Evolutionary conservation across 2,888 invertebrate genomes (phyloP), one percentile per base, ranked within the genome.

Genomic region (Sesia bembeciformis): DNA sequence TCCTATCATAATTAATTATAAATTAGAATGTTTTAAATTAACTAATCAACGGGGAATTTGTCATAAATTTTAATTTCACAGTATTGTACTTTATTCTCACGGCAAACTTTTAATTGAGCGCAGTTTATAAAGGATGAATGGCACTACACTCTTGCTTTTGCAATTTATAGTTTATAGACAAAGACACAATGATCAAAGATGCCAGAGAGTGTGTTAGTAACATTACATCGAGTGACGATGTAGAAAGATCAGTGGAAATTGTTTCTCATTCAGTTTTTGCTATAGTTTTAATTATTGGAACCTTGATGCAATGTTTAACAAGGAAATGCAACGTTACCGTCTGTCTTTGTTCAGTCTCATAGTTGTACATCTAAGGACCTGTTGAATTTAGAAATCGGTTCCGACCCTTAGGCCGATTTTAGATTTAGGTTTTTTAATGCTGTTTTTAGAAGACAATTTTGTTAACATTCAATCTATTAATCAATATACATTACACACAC

Each of bases 201-300:
- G 62, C 52, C 4, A 40, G 49, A 39, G 58, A 52, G 57, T 64
- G 64, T 66, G 64, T 41, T 66, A 64, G 64, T 66, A 66, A 62
- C 66, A 66, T 57, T 61, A 54, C 56, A 60, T 50, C 53, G 53
- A 8, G 51, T 53, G 39, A 41, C 41, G 57, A 57, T 63, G 63
- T 56, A 59, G 59, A 62, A 63, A 61, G 58, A 59, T 58, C 55
- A 57, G 8, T 52, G 61, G 63, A 62, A 63, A 58, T 57, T 55
- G 51, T 60, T 58, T 61, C 60, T 57, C 40, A 40, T 42, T 46
- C 40, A 46, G 56, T 59, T 64, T 61, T 64, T 61, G 46, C 52
- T 7, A 8, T 49, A 57, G 57, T 60, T 58, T 55, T 54, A 58
- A 52, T 54, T 52, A 65, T 60, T 57, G 58, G 54, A 46, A 56